Conservation (phyloP, 1,140 invertebrate species). For the Hyphantria cunea region DNA sequence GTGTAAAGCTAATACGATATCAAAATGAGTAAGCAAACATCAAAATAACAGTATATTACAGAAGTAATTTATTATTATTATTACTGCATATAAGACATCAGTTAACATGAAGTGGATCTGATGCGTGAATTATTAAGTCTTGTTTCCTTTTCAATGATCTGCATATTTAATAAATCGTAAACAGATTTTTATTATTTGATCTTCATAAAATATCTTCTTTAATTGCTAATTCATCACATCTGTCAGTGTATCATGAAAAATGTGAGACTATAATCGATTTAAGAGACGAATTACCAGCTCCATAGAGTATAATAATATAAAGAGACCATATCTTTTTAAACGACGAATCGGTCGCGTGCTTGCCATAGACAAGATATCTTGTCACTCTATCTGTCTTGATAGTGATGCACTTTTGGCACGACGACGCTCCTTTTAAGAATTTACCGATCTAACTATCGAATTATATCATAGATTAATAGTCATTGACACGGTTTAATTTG, state of each 20-base stretch:
- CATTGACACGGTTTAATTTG: conserved; percentile 1
- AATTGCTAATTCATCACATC: conserved; percentile 7
- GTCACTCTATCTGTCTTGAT: conserved; percentile 20
- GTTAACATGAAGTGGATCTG: not conserved
- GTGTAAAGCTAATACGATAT: conserved; percentile 7
- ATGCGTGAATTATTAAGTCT: not conserved
- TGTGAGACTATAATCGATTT: conserved; percentile 1
- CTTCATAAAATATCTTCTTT: not conserved
- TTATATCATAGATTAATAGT: conserved; percentile 10
- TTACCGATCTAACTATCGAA: conserved; percentile 10
- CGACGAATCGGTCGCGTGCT: conserved; percentile 5
- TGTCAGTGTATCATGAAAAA: not conserved
- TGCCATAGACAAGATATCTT: conserved; percentile 19
- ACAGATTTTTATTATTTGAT: not conserved
- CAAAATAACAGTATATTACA: conserved; percentile 10
- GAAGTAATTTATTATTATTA: conserved; percentile 21
- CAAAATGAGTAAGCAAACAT: conserved; percentile 5
- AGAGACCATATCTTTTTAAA: not conserved
- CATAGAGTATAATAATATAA: not conserved
- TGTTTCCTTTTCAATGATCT: not conserved
- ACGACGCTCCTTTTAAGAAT: conserved; percentile 6
- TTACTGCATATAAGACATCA: not conserved
- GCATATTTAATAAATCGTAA: not conserved
- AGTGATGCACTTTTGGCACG: conserved; percentile 17
- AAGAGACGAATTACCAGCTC: not conserved